Percentiles rank a stretch among this genome's conserved stretches.
Conservation (phyloP, 2,113 vertebrate genomes). For the Oryzias curvinotus region DNA sequence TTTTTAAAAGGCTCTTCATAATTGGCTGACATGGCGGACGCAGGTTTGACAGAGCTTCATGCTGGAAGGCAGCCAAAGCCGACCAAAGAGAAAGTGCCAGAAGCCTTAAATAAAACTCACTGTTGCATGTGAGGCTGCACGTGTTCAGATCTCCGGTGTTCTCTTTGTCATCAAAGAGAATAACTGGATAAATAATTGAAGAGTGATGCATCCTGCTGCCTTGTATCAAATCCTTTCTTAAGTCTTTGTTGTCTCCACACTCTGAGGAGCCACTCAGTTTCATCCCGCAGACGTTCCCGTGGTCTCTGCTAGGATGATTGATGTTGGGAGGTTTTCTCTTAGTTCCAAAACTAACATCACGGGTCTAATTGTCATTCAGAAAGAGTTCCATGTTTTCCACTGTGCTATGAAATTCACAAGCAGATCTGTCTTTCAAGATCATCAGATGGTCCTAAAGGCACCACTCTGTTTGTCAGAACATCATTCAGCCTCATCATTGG, state of each 20-base stretch:
- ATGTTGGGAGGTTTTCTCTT: too few species aligned
- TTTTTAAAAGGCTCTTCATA: slow-evolving; percentile 34
- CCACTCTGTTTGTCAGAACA: not conserved
- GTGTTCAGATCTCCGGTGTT: slow-evolving; percentile 22
- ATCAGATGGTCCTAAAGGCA: not conserved
- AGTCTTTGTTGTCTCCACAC: not conserved
- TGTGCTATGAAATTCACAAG: not conserved
- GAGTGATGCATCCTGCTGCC: too few species aligned
- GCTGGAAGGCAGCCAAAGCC: slow-evolving; percentile 15
- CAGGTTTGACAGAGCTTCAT: slow-evolving; percentile 17
- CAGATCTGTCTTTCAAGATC: not conserved
- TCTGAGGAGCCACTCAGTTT: too few species aligned
- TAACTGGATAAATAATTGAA: slow-evolving; percentile 18
- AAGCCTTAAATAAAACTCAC: slow-evolving; percentile 26
- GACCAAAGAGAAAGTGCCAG: not conserved
- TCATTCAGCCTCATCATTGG: not conserved
- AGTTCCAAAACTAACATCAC: not conserved
- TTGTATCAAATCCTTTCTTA: not conserved
- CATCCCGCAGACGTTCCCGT: too few species aligned
- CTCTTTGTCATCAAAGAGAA: slow-evolving; percentile 51
- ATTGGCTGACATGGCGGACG: slow-evolving; percentile 10
- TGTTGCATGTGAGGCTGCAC: slow-evolving; percentile 28
- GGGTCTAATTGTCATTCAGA: not conserved
- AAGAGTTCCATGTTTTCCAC: not conserved
- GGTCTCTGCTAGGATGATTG: too few species aligned